Evolutionary conservation across 1,140 invertebrate species (phyloP), one percentile per base, ranked within the genome.

Genomic region (Leptestheria dahalacensis): DNA sequence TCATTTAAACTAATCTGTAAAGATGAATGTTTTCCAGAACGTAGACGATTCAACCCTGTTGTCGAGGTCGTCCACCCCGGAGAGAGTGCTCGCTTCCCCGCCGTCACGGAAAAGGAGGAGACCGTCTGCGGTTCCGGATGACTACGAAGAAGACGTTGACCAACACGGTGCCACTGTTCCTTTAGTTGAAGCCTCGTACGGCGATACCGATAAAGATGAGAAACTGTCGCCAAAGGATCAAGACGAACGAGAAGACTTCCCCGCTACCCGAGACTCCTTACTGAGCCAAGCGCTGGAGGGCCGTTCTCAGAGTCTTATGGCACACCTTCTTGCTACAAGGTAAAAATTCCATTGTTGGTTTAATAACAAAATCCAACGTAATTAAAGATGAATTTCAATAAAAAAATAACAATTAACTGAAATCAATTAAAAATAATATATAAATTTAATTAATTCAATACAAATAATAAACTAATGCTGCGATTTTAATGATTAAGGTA

Each of bases 261-360:
- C 9, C 53, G 53, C 25, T n/a, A 28, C 28, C 21, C 18, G 26
- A 3, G 26, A 56, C 21, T 56, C 53, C 1, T 12, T 56, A 26
- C 53, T 56, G 9, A 25, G 53, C 41, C 53, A 56, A 56, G 53
- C 53, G 26, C 33, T 56, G 53, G 53, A 56, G 20, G 53, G 53
- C 2, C 53, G 53, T 20, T 24, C 53, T 15, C 53, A 26, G 23
- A 56, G 26, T 29, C 33, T 56, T 23, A 56, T 56, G 53, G 53
- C 53, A 20, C 53, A 56, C 41, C 33, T 56, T 10, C 53, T 56
- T 10, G 53, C 53, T 41, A 56, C 53, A 20, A 41, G 33, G 33
- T 41, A 41, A 41, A 41, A 41, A 41, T 41, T 41, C 15, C 15
- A 41, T 41, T 41, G n/a, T n/a, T n/a, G n/a, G n/a, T n/a, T n/a